These are phyloP conservation scores for Atta cephalotes DNA, from an alignment of 1,140 invertebrate species.

Conservation along the genomic window DNA sequence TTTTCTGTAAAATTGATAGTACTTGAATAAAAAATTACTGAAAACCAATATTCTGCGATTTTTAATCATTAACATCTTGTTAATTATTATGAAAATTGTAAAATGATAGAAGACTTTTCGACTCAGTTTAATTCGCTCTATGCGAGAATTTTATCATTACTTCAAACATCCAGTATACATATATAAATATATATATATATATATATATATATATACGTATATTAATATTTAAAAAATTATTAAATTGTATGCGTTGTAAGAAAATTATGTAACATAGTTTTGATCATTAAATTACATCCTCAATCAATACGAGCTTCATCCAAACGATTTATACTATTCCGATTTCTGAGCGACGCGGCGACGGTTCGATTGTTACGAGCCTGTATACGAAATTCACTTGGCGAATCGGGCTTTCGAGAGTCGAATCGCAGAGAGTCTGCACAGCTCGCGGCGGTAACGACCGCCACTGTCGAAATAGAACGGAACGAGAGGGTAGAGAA, in stretches of 20 bases:
- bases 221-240: no score
- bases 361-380: conserved; percentile 52
- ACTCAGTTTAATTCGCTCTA: no score
- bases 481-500: conserved; percentile 37
- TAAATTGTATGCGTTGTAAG: neutral
- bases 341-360: conserved; percentile 10
- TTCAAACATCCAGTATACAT: no score
- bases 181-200: no score
- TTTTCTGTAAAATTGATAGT: no score
- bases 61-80: no score
- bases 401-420: conserved; percentile 44
- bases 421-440: conserved; percentile 48
- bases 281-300: neutral
- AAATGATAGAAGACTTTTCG: no score
- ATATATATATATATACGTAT: no score
- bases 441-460: conserved; percentile 58
- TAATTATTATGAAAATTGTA: no score
- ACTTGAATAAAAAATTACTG: no score
- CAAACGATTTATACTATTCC: neutral
- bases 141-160: no score
- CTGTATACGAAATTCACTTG: conserved; percentile 48
- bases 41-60: no score
- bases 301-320: conserved; percentile 40
- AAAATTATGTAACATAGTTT: neutral
- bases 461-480: conserved; percentile 55